These are phyloP conservation scores for Scyliorhinus canicula DNA, from an alignment of 2,797 vertebrate species.

Conservation along the genomic window DNA sequence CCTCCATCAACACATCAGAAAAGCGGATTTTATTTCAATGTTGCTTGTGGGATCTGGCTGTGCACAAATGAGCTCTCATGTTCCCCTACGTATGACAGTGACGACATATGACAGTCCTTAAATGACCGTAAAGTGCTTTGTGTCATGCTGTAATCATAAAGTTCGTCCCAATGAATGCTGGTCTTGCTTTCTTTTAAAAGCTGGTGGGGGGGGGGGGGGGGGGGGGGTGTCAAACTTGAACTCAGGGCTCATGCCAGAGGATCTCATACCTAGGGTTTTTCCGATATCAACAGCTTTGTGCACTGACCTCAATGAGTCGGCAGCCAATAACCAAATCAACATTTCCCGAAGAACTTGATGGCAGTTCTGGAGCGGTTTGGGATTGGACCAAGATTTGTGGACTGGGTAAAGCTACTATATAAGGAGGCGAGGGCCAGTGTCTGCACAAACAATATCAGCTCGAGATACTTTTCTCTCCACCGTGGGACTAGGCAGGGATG, in stretches of 20 bases:
- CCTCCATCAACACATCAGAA: not conserved
- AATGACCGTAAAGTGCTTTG: not conserved
- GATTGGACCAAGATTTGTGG: too few relatives aligned
- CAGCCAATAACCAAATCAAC: not conserved
- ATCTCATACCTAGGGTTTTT: not conserved
- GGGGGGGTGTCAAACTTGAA: too few relatives aligned
- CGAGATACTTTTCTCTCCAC: too few relatives aligned
- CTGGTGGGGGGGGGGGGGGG: not conserved
- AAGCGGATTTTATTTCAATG: not conserved
- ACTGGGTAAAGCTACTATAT: too few relatives aligned
- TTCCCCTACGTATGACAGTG: not conserved
- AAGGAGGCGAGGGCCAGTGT: too few relatives aligned
- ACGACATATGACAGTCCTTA: not conserved
- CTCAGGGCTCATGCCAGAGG: not conserved
- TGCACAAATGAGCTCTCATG: not conserved
- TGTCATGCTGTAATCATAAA: not conserved
- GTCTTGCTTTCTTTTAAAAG: not conserved
- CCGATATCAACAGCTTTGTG: not conserved
- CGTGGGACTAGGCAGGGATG: too few relatives aligned
- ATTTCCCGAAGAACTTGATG: too few relatives aligned
- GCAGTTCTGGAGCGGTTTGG: too few relatives aligned
- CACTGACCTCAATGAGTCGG: not conserved
- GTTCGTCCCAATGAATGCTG: not conserved
- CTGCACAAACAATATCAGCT: too few relatives aligned
- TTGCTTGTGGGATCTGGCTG: not conserved